Evolutionary conservation across 1,140 invertebrate species (phyloP), one percentile per base, ranked within the genome.

Genomic region (Sarcophaga bullata): DNA sequence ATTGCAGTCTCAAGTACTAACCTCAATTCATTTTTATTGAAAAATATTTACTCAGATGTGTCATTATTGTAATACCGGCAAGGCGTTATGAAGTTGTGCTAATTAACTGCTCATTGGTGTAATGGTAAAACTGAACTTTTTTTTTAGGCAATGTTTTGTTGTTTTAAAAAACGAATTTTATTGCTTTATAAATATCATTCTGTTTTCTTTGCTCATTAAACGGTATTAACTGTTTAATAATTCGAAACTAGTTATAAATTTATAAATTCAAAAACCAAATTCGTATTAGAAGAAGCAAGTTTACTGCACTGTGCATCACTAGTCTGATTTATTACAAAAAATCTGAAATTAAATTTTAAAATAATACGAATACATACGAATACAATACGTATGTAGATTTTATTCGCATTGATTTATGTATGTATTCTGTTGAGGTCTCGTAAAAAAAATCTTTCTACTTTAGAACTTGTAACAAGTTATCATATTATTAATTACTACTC

Each of bases 261-360:
- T n/a, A 15, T 15, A 58, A 58, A 58, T 37, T 58, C 13, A n/a
- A 58, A n/a, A 13, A 58, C 11, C 25, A 37, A 58, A 58, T 58
- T 11, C n/a, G 15, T 58, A 58, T 58, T 13, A 6, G 13, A 58
- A 58, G 7, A 13, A 15, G 15, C 54, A n/a, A 15, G 13, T 58
- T 58, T 58, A n/a, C 15, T 58, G 54, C 13, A 58, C 54, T 58
- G 54, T 58, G 54, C 13, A n/a, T 15, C 54, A 58, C 13, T 58
- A 58, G 54, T 58, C 3, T 58, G 54, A 58, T 58, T 58, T 58
- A 58, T 58, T 58, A 58, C 13, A 58, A 58, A 58, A 58, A 58
- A 58, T 58, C n/a, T 37, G 25, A 37, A 37, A 37, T 37, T n/a
- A 4, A 37, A 37, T 37, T 37, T 37, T 37, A 37, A 37, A 37